Conservation (phyloP, 2,888 invertebrate species). For the Euproctis similis region DNA sequence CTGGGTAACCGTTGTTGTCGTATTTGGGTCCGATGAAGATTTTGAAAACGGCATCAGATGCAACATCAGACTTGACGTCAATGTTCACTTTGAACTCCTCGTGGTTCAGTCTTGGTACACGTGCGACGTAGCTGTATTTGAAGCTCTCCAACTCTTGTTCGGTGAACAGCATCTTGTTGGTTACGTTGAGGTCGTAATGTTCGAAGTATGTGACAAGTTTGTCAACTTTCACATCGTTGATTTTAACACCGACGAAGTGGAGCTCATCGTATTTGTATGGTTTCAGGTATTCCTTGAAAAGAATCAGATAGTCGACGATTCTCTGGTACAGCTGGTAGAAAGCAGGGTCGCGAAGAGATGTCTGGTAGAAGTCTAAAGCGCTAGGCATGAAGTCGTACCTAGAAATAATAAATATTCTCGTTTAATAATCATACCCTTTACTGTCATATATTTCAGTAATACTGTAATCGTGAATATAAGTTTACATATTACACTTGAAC, state of each 20-base stretch:
- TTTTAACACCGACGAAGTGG: constrained; percentile 75
- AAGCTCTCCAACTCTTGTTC: constrained; percentile 44
- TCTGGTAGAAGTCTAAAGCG: constrained; percentile 78
- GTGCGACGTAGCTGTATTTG: constrained; percentile 65
- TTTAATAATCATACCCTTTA: too few species aligned
- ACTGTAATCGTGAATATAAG: too few species aligned
- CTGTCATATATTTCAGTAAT: too few species aligned
- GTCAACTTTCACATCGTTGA: constrained; percentile 77
- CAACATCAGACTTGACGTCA: constrained; percentile 75
- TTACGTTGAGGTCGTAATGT: constrained; percentile 77
- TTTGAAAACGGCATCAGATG: constrained; percentile 76
- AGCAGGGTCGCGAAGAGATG: constrained; percentile 81
- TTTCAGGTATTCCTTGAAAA: constrained; percentile 75
- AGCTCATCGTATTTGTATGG: constrained; percentile 77
- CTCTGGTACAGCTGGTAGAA: constrained; percentile 82
- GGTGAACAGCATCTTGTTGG: constrained; percentile 61
- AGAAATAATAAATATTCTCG: too few species aligned
- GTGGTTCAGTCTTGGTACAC: constrained; percentile 83
- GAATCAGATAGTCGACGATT: constrained; percentile 72
- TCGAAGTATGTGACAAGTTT: constrained; percentile 80
- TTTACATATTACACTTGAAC: too few species aligned
- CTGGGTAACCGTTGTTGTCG: constrained; percentile 69
- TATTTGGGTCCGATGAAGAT: constrained; percentile 83
- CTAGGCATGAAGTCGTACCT: constrained; percentile 68
- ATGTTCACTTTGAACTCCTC: constrained; percentile 79